phyloP scores from a whole-genome alignment of 2,113 vertebrate genomes.

The Acanthochromis polyacanthus region DNA sequence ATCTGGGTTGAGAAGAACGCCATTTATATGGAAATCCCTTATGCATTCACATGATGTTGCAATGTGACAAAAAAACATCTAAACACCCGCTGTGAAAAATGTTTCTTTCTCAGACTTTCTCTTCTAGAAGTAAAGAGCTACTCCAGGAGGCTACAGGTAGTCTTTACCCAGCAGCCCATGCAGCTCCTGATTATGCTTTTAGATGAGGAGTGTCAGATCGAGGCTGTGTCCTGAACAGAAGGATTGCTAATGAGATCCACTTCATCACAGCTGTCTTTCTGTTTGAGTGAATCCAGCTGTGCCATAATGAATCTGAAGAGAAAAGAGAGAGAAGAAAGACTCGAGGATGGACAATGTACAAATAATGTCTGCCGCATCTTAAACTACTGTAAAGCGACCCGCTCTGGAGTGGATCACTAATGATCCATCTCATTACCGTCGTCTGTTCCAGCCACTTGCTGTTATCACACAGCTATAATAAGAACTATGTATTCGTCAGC shows the following conservation, averaged over 20 bases:
- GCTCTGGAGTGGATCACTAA: constrained; percentile 15
- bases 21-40: constrained; percentile 73
- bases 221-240: constrained; percentile 25
- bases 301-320: constrained; percentile 27
- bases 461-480: neutral
- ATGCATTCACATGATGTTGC: constrained; percentile 43
- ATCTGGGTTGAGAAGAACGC: constrained; percentile 50
- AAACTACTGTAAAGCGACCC: neutral
- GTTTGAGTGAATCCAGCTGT: constrained; percentile 43
- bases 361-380: neutral
- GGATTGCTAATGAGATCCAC: constrained; percentile 50
- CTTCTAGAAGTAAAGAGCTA: neutral
- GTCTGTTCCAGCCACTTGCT: constrained; percentile 1
- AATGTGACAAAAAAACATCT: constrained; percentile 9
- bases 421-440: constrained; percentile 38
- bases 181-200: constrained; percentile 15
- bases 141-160: neutral
- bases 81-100: constrained; percentile 15
- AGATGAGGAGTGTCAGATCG: constrained; percentile 5
- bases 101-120: neutral
- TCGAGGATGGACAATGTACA: constrained; percentile 19
- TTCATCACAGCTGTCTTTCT: constrained; percentile 47
- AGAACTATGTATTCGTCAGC: constrained; percentile 9
- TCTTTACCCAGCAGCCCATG: neutral
- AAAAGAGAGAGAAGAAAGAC: neutral